Conservation (phyloP, 30 jellyfish, hydroid and myxozoan genomes). For the Hydractinia symbiolongicarpus region DNA sequence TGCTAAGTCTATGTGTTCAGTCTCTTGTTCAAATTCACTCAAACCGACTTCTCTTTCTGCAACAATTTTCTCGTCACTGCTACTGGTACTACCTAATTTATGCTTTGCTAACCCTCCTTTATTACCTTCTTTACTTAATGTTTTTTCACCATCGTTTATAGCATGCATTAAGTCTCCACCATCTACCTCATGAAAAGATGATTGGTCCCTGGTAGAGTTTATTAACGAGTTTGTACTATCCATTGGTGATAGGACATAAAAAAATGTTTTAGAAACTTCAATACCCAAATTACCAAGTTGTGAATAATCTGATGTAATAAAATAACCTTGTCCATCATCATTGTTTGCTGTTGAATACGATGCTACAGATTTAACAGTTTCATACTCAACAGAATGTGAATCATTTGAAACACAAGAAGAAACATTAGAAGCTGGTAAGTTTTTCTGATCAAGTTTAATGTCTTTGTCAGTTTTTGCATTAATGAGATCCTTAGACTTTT, state of each 20-base stretch:
- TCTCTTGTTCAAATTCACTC: slow-evolving; percentile 1
- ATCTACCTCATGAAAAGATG: neutral
- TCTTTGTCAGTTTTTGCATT: neutral
- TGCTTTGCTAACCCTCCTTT: too few species aligned
- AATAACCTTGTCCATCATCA: slow-evolving; percentile 25
- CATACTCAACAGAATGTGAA: neutral
- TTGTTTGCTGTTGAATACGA: slow-evolving; percentile 12
- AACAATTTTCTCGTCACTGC: neutral
- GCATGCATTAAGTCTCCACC: neutral
- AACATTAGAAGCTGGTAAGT: neutral
- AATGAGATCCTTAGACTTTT: neutral
- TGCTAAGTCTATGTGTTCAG: slow-evolving; percentile 8
- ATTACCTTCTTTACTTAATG: neutral
- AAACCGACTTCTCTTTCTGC: neutral
- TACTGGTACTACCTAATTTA: neutral
- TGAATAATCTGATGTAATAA: slow-evolving; percentile 20
- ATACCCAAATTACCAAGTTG: slow-evolving; percentile 20
- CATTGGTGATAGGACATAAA: slow-evolving; percentile 34
- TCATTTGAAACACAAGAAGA: neutral
- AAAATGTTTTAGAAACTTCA: slow-evolving; percentile 27
- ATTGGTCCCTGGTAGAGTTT: neutral
- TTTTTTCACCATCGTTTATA: slow-evolving; percentile 3
- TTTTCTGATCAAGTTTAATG: neutral
- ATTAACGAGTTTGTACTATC: slow-evolving; percentile 6
- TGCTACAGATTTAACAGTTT: neutral